These are phyloP conservation scores for Syrmaticus mikado DNA, from an alignment of 2,113 vertebrate species.

Conservation along the genomic window DNA sequence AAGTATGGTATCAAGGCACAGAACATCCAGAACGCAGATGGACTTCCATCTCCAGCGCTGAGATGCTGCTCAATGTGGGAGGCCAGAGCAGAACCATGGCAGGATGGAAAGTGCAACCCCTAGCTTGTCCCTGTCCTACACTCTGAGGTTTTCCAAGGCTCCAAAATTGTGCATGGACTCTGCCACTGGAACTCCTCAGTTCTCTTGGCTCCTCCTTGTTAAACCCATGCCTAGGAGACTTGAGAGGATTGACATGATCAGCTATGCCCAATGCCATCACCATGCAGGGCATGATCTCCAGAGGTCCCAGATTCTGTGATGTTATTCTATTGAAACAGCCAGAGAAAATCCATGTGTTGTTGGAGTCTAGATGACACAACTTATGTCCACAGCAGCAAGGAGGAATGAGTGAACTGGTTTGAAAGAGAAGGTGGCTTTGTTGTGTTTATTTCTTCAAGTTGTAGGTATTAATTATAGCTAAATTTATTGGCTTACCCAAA, in stretches of 20 bases:
- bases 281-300: no score
- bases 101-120: background rate
- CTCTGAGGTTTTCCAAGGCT: background rate
- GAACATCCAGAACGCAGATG: background rate
- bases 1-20: background rate
- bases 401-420: background rate
- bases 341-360: background rate
- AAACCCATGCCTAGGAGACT: background rate
- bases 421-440: background rate
- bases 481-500: background rate
- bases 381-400: background rate
- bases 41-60: background rate
- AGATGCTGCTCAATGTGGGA: background rate
- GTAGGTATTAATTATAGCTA: background rate
- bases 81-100: background rate
- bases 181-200: background rate
- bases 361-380: background rate
- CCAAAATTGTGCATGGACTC: background rate
- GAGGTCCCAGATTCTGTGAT: no score
- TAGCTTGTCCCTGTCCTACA: background rate
- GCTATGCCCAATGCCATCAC: background rate
- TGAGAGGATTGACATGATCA: background rate
- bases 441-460: background rate
- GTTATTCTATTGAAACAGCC: background rate
- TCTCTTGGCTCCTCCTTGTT: background rate